Evolutionary conservation across 2,888 invertebrate species (phyloP).

Genomic region (Alsophila aescularia): DNA sequence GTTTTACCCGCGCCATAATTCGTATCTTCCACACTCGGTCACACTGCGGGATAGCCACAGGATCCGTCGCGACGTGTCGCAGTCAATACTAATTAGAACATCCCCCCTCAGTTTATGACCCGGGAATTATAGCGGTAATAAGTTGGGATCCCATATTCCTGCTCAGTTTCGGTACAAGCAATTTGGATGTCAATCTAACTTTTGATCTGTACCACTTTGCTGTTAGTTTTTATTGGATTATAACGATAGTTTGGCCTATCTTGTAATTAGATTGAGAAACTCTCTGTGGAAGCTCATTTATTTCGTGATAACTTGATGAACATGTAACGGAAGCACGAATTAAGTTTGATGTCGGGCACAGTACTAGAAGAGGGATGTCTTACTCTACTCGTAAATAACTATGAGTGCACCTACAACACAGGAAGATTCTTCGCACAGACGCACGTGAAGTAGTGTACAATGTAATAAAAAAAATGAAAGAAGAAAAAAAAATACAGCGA

Average conservation of each 20-base stretch:
- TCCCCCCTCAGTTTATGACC: constrained; percentile 49
- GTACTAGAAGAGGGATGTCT: no score
- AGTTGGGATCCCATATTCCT: constrained; percentile 41
- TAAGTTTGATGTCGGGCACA: background rate
- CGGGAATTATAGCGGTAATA: constrained; percentile 55
- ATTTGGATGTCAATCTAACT: constrained; percentile 60
- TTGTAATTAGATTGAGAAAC: constrained; percentile 13
- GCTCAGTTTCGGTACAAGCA: constrained; percentile 47
- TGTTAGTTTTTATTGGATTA: constrained; percentile 48
- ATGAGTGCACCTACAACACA: no score
- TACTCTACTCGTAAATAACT: no score
- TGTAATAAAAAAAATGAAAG: no score
- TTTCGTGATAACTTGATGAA: constrained; percentile 14
- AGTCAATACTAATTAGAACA: constrained; percentile 58
- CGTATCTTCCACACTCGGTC: constrained; percentile 39
- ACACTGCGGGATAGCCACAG: constrained; percentile 46
- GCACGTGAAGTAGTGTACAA: no score
- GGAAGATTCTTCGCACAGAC: no score
- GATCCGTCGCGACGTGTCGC: constrained; percentile 22
- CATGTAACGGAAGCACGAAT: background rate
- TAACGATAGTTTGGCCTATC: constrained; percentile 25
- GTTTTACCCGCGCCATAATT: background rate
- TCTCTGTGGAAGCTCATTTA: constrained; percentile 21
- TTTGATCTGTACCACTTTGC: constrained; percentile 49
- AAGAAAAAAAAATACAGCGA: no score